Percentiles rank a stretch among this genome's conserved stretches.
Evolutionary conservation across 2,113 vertebrate species (phyloP).

Genomic region (Gallinago media): DNA sequence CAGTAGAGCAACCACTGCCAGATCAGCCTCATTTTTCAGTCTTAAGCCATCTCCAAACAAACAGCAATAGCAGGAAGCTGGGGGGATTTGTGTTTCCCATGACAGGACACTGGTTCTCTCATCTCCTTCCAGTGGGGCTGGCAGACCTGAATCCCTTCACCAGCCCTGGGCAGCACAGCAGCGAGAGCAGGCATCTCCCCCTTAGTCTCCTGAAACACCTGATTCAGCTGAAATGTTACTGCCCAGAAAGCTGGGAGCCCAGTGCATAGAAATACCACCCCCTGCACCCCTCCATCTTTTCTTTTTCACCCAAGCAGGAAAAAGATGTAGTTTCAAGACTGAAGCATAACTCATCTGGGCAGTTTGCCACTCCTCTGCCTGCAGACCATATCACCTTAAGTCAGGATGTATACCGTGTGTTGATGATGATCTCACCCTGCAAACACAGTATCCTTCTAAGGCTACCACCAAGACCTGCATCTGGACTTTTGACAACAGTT

Average conservation of each 20-base stretch:
- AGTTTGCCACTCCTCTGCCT: not conserved
- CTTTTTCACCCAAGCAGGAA: not conserved
- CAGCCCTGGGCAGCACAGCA: not conserved
- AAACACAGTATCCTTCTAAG: not conserved
- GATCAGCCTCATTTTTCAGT: not conserved
- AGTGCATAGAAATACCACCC: accelerated
- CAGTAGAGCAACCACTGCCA: not conserved
- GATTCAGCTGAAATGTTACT: not conserved
- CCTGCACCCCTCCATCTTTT: not conserved
- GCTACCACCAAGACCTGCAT: not conserved
- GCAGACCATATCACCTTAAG: not conserved
- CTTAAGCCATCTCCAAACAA: constrained; percentile 14
- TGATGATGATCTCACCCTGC: too few relatives aligned
- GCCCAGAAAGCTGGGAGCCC: not conserved
- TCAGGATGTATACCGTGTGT: too few relatives aligned
- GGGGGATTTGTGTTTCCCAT: not conserved
- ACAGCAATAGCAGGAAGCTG: not conserved
- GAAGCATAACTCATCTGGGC: not conserved
- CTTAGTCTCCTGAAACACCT: not conserved
- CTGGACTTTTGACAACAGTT: not conserved
- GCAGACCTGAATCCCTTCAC: not conserved
- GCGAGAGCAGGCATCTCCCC: accelerated
- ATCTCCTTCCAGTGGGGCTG: not conserved
- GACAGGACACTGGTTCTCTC: not conserved
- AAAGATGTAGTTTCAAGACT: not conserved